Conservation (phyloP, 2,113 vertebrate genomes). For the Pterocles burchelli region DNA sequence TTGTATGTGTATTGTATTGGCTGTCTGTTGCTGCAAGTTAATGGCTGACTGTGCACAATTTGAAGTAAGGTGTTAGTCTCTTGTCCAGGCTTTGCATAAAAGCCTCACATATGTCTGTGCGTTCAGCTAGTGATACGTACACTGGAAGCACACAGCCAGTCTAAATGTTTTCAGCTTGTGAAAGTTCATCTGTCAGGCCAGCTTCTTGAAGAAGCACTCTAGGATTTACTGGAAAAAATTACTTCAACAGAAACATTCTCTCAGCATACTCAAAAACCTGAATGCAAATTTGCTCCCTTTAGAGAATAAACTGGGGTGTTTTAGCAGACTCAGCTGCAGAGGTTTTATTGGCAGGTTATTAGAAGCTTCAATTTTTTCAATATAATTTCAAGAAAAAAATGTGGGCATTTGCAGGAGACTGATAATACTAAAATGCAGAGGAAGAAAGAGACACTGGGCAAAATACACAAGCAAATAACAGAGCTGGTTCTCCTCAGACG, state of each 20-base stretch:
- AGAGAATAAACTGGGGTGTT: neutral
- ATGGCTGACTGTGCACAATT: neutral
- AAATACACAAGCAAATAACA: neutral
- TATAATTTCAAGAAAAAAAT: neutral
- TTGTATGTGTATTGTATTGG: neutral
- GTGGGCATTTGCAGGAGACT: neutral
- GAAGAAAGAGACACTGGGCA: neutral
- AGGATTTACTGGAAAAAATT: constrained; percentile 48
- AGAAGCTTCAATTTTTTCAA: neutral
- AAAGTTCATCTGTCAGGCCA: constrained; percentile 35
- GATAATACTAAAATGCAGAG: neutral
- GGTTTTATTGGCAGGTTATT: constrained; percentile 17
- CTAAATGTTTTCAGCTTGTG: constrained; percentile 26
- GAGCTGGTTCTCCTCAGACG: neutral
- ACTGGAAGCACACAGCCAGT: constrained; percentile 11
- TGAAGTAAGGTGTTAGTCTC: neutral
- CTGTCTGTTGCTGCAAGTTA: neutral
- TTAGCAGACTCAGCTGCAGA: constrained; percentile 3
- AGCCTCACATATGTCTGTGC: neutral
- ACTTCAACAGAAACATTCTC: constrained; percentile 15
- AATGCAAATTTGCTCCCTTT: constrained; percentile 36
- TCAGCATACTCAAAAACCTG: constrained; percentile 22
- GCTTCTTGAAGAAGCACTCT: constrained; percentile 37
- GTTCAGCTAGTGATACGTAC: neutral
- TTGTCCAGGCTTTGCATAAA: neutral